These are phyloP conservation scores for Stichopus horrens DNA, from an alignment of 53 echinoderm and acorn worm species.

Conservation along the genomic window DNA sequence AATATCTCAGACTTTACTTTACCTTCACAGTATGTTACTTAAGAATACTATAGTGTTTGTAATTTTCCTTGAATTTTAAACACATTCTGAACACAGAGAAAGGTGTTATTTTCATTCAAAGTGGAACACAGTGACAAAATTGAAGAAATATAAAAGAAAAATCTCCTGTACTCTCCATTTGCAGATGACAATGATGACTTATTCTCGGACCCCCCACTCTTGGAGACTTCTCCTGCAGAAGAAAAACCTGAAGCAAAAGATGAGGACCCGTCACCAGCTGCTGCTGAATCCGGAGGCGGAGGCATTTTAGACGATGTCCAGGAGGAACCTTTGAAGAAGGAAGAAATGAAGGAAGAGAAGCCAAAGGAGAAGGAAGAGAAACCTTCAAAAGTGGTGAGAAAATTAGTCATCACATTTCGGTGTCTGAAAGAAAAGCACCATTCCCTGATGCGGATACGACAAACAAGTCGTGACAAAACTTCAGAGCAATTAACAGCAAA, in stretches of 20 bases:
- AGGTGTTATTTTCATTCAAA: no score
- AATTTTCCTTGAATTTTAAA: no score
- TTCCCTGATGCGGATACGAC: no score
- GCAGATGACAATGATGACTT: conserved; percentile 28
- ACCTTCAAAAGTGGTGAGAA: not conserved
- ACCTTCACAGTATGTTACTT: no score
- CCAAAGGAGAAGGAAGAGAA: conserved; percentile 32
- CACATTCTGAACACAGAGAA: no score
- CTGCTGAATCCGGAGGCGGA: not conserved
- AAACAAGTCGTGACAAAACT: no score
- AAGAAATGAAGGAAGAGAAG: conserved; percentile 62
- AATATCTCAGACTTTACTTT: no score
- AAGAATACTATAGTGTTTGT: no score
- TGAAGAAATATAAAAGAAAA: not conserved
- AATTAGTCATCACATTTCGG: no score
- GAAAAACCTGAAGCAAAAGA: not conserved
- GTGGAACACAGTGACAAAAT: not conserved
- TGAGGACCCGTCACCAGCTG: conserved; percentile 12
- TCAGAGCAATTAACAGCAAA: no score
- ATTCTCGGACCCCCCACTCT: conserved; percentile 38
- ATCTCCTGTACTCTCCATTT: not conserved
- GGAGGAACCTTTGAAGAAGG: conserved; percentile 87
- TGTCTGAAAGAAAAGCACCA: no score
- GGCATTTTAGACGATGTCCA: conserved; percentile 51
- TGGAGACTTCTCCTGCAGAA: conserved; percentile 38